These are phyloP conservation scores for Setophaga coronata DNA, from an alignment of 2,113 vertebrate genomes.

Conservation along the genomic window DNA sequence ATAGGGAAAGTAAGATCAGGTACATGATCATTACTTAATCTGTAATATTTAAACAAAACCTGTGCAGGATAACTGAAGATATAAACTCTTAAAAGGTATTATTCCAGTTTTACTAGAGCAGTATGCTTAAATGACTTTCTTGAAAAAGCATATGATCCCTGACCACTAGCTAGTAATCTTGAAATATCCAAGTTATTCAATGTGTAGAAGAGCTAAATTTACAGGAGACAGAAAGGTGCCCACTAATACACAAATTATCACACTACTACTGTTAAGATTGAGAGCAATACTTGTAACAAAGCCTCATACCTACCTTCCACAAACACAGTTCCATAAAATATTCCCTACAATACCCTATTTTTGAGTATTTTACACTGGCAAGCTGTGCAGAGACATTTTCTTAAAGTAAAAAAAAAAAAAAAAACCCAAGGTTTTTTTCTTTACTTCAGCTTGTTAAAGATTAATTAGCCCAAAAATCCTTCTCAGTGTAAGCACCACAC, in stretches of 20 bases:
- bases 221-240: neutral
- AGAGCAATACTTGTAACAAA: neutral
- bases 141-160: neutral
- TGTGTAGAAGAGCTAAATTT: neutral
- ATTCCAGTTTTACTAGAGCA: neutral
- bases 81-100: neutral
- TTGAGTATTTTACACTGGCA: neutral
- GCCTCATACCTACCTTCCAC: neutral
- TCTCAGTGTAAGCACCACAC: neutral
- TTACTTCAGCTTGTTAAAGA: neutral
- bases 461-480: neutral
- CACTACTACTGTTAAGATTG: neutral
- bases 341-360: neutral
- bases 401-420: neutral
- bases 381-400: neutral
- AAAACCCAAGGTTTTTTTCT: neutral
- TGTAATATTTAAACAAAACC: neutral
- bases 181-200: constrained; percentile 20
- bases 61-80: neutral
- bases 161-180: neutral
- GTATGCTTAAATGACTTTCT: neutral
- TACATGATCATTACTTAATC: neutral
- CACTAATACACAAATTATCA: neutral
- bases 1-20: neutral
- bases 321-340: neutral